Base-by-base conservation (phyloP, 1,140 invertebrate genomes). In the Orchesella cincta region DNA sequence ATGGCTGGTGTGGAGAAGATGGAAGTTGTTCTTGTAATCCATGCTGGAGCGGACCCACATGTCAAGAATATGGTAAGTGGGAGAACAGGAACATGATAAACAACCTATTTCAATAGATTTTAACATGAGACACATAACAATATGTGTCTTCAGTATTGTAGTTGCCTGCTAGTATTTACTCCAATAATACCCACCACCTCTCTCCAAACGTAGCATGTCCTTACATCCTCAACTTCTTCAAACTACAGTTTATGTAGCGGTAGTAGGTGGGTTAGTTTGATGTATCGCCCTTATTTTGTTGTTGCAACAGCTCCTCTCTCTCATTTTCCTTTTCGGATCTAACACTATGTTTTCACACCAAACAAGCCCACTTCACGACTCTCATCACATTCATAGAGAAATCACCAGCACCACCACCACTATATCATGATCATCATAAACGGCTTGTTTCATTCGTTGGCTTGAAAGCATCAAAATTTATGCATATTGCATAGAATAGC, bases 21-120 rank as follows among this genome's bases (percentile, higher is more conserved):
- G 77, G 74, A 26, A 62, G 26, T 51, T 82, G 81, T 62, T 51
- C 64, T 14, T 82, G 81, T 73, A 80, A 82, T 74, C 81, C 81
- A 52, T 82, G 81, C 71, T 82, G 81, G 81, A 76, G 54, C 34
- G 81, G 81, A 28, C 52, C 75, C 23, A 73, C 75, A 28, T 82
- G 81, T 73, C 75, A 82, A 75, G 77, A 80, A 34, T 82, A 82
- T 77, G 81, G 81, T 82, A 80, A 78, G 78, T n/a, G 23, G 67
- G 12, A 57, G 52, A 57, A 23, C 12, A 26, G 14, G 52, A 57
- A 57, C 52, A 57, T 57, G 52, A 57, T 57, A 18, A 57, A 18
- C 52, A 57, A 57, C 52, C 52, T 23, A 18, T 57, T 57, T 57
- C 52, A 57, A 57, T 57, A 57, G 52, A 57, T 14, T 57, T 57